Evolutionary conservation across 2,113 vertebrate genomes (phyloP).

Genomic region (Coptodon rendalli): DNA sequence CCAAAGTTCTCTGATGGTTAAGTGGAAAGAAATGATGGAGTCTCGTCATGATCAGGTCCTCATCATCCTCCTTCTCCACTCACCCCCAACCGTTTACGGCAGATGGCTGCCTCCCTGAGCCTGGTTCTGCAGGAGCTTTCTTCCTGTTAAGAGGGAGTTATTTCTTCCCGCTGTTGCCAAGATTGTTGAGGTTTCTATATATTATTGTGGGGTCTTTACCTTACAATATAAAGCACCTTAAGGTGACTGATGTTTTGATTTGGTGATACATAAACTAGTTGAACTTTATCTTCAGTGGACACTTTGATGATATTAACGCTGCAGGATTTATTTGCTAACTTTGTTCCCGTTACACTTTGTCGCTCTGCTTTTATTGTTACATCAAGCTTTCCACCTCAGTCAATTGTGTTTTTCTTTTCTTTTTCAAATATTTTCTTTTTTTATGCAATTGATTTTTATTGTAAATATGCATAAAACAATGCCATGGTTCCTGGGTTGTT

Average conservation of each 20-base stretch:
- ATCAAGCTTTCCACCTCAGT: background rate
- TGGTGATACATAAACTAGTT: background rate
- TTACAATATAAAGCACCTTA: rapidly evolving
- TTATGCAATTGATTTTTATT: rapidly evolving
- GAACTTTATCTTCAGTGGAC: background rate
- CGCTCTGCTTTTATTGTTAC: background rate
- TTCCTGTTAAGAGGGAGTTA: background rate
- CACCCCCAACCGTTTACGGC: rapidly evolving
- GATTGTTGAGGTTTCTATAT: background rate
- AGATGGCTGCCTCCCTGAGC: background rate
- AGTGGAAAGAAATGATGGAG: background rate
- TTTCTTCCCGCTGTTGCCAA: rapidly evolving
- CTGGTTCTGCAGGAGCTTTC: background rate
- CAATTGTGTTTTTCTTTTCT: rapidly evolving
- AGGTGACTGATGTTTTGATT: background rate
- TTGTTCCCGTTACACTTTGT: background rate
- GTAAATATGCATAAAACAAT: background rate
- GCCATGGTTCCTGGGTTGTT: background rate
- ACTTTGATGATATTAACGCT: background rate
- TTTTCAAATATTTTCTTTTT: background rate
- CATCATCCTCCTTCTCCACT: background rate
- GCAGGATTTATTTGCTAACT: background rate
- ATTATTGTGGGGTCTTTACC: background rate
- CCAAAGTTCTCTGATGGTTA: background rate
- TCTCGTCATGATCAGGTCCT: background rate